Evolutionary conservation across 2,113 vertebrate species (phyloP).

Genomic region (Oxyura jamaicensis): DNA sequence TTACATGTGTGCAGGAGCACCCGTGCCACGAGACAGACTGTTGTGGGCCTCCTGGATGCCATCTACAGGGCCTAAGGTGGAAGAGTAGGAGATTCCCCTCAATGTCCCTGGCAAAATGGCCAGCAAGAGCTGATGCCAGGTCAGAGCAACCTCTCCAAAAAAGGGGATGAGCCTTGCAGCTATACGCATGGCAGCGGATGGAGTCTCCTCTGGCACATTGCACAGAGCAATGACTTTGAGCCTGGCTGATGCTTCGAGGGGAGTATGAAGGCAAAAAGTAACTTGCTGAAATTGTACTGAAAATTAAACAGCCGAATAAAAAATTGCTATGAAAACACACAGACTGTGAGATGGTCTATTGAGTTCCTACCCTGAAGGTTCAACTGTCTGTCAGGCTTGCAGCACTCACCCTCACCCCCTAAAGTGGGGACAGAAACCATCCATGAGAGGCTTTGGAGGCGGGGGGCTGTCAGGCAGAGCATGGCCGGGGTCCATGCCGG

Average conservation of each 20-base stretch:
- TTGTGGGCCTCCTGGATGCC: background rate
- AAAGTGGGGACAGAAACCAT: background rate
- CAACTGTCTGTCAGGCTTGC: background rate
- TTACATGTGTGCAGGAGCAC: accelerated
- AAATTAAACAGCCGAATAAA: background rate
- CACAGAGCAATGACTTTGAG: background rate
- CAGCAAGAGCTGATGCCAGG: no score
- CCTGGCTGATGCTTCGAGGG: background rate
- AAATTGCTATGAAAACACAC: background rate
- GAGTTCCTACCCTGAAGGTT: background rate
- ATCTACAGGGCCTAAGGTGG: background rate
- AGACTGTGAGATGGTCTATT: background rate
- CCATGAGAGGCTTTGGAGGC: background rate
- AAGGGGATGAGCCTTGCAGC: accelerated
- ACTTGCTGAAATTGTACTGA: background rate
- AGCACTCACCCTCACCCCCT: background rate
- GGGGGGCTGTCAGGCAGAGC: background rate
- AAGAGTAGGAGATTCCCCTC: no score
- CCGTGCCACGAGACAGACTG: background rate
- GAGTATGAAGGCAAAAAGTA: background rate
- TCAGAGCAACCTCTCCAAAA: background rate
- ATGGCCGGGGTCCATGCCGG: background rate
- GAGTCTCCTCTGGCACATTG: background rate
- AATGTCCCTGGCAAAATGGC: accelerated
- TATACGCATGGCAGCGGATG: accelerated